phyloP scores from a whole-genome alignment of 2,888 invertebrate genomes.

The Melikaiella ostensackeni region DNA sequence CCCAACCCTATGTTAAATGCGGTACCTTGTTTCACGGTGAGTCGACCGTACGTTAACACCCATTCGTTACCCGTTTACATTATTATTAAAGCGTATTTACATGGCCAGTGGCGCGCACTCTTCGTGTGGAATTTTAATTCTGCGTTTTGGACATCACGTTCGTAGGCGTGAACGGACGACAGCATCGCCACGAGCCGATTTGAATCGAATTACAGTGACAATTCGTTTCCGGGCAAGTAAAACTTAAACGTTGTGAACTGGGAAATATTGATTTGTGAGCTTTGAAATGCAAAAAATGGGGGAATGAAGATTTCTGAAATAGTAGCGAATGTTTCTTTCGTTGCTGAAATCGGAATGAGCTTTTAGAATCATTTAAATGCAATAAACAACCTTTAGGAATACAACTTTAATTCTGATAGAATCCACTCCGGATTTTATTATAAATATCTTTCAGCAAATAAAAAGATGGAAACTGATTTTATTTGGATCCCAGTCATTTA shows the following conservation, averaged over 20 bases:
- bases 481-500: too few relatives aligned
- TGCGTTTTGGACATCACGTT: conserved; percentile 51
- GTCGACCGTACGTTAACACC: conserved; percentile 51
- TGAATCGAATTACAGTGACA: conserved; percentile 24
- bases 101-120: conserved; percentile 62
- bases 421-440: too few relatives aligned
- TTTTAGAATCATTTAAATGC: too few relatives aligned
- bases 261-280: background rate
- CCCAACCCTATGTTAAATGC: conserved; percentile 39
- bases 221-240: background rate
- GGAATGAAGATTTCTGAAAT: too few relatives aligned
- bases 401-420: too few relatives aligned
- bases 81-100: conserved; percentile 74
- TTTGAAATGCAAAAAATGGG: background rate
- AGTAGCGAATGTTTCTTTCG: too few relatives aligned
- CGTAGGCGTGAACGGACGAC: conserved; percentile 25
- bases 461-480: too few relatives aligned
- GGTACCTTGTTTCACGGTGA: conserved; percentile 54
- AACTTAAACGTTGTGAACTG: background rate
- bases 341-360: too few relatives aligned
- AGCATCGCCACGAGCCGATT: background rate
- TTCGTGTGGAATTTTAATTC: conserved; percentile 69
- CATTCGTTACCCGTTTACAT: conserved; percentile 66
- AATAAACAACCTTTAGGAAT: too few relatives aligned
- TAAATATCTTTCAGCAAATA: too few relatives aligned